phyloP scores from a whole-genome alignment of 1,140 invertebrate genomes.

The Heliconius eleuchia region DNA sequence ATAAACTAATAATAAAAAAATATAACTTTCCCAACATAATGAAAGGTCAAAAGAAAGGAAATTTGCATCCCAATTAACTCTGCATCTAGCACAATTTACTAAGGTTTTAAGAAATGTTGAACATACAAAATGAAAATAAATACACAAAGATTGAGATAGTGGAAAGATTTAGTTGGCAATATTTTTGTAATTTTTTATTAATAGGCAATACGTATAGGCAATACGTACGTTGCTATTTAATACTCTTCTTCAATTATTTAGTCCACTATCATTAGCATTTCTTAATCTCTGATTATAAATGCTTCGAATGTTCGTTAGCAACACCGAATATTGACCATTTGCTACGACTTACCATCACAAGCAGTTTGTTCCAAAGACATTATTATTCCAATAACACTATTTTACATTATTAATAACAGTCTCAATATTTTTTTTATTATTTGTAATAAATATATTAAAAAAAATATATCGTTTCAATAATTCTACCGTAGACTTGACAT shows the following conservation, averaged over 20 bases:
- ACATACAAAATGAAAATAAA: not conserved
- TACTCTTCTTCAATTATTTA: not conserved
- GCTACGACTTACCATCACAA: slow-evolving; percentile 84
- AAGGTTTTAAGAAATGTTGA: not conserved
- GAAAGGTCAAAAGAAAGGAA: too few relatives aligned
- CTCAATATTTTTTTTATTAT: not conserved
- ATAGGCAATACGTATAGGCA: too few relatives aligned
- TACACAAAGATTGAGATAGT: not conserved
- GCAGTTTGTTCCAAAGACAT: slow-evolving; percentile 90
- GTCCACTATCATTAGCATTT: slow-evolving; percentile 9
- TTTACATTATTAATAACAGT: slow-evolving; percentile 18
- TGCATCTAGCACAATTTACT: not conserved
- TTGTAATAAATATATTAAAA: not conserved
- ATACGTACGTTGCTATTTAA: not conserved
- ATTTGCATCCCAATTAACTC: too few relatives aligned
- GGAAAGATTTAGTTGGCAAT: not conserved
- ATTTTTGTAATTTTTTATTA: not conserved
- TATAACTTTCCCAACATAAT: not conserved
- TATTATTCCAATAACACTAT: slow-evolving; percentile 5
- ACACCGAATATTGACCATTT: not conserved
- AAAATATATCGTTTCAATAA: not conserved
- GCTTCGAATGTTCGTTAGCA: slow-evolving; percentile 6
- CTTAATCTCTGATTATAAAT: slow-evolving; percentile 11
- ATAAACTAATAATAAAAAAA: not conserved
- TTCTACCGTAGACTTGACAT: slow-evolving; percentile 2